Evolutionary conservation across 2,888 invertebrate genomes (phyloP).

Genomic region (Caenorhabditis sp.): DNA sequence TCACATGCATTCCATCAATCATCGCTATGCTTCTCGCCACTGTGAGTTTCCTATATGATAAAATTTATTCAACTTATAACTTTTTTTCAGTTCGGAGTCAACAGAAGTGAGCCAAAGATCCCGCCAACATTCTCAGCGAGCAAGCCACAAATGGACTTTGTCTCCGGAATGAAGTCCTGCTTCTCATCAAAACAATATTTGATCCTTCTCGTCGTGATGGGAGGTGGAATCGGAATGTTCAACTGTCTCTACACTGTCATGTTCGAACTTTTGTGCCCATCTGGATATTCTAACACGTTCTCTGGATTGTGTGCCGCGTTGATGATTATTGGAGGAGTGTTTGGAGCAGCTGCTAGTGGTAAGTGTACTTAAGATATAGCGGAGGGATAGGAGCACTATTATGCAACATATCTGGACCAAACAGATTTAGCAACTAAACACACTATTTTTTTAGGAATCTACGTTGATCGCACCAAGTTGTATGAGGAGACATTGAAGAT

Average conservation of each 20-base stretch:
- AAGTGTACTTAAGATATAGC: neutral
- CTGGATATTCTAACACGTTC: constrained; percentile 73
- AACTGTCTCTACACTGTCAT: constrained; percentile 71
- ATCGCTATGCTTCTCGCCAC: constrained; percentile 50
- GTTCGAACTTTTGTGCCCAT: constrained; percentile 73
- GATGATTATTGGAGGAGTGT: constrained; percentile 73
- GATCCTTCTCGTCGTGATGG: constrained; percentile 67
- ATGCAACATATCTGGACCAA: too few species aligned
- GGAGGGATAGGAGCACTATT: too few species aligned
- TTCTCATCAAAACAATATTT: constrained; percentile 63
- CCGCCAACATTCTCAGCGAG: constrained; percentile 68
- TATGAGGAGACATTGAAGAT: constrained; percentile 74
- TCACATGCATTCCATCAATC: constrained; percentile 62
- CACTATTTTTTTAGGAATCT: constrained; percentile 60
- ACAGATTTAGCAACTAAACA: too few species aligned
- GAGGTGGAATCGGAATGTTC: constrained; percentile 71
- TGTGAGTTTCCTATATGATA: constrained; percentile 9
- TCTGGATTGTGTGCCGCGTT: constrained; percentile 69
- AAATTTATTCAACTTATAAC: neutral
- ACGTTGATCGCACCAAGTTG: constrained; percentile 73
- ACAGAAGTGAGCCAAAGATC: constrained; percentile 66
- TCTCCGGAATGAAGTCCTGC: constrained; percentile 60
- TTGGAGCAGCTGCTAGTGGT: constrained; percentile 66
- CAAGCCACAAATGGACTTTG: constrained; percentile 64
- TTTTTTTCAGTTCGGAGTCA: constrained; percentile 56